These are phyloP conservation scores for Gulo gulo DNA, from an alignment of 2,113 vertebrate species.

Conservation along the genomic window DNA sequence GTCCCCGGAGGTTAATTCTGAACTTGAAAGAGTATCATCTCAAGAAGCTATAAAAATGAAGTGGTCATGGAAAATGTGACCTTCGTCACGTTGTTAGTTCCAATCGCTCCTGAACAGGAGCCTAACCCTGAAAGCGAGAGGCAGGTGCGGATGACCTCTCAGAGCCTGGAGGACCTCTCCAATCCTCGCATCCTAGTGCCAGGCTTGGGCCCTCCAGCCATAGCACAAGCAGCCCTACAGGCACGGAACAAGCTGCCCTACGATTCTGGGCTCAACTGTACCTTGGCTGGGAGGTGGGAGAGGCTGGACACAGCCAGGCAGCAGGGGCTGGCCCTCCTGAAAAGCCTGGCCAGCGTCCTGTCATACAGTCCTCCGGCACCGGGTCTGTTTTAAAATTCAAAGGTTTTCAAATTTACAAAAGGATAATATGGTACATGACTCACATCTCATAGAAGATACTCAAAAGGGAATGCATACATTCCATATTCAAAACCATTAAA, in stretches of 20 bases:
- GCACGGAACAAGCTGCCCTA: rapidly evolving
- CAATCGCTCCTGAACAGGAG: not conserved
- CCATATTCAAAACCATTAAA: not conserved
- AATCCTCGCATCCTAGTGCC: not conserved
- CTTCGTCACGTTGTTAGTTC: rapidly evolving
- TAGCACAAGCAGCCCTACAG: not conserved
- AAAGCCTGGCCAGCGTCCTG: not conserved
- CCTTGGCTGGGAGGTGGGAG: not conserved
- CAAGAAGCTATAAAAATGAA: not conserved
- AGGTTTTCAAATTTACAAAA: not conserved
- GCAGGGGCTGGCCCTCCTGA: rapidly evolving
- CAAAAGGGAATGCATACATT: not conserved
- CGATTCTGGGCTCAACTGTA: rapidly evolving
- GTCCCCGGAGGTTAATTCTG: not conserved
- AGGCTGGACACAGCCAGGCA: not conserved
- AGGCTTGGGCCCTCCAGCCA: not conserved
- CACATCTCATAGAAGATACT: not conserved
- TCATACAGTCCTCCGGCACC: not conserved
- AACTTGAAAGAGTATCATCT: not conserved
- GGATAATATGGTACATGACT: not conserved
- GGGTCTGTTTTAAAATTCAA: not conserved
- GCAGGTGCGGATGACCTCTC: rapidly evolving
- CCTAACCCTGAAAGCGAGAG: too few relatives aligned
- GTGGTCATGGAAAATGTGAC: too few relatives aligned
- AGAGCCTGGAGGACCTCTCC: not conserved